Evolutionary conservation across 2,888 invertebrate species (phyloP).

Genomic region (Diaprepes abbreviatus): DNA sequence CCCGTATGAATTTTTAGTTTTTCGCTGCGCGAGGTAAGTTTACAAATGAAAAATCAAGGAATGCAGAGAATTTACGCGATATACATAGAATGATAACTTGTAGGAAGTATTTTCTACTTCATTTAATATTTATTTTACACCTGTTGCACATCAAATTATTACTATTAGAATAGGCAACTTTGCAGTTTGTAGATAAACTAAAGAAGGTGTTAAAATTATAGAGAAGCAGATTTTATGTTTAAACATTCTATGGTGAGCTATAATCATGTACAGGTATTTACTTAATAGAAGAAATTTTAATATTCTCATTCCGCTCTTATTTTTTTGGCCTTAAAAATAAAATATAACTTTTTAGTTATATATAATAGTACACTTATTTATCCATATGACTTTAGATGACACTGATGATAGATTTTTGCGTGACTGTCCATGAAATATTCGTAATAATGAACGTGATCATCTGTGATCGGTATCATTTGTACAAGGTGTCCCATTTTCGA

Average conservation of each 20-base stretch:
- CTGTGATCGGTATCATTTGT: too few species aligned
- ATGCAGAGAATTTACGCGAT: conserved; percentile 18
- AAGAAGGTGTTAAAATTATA: conserved; percentile 19
- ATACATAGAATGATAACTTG: conserved; percentile 7
- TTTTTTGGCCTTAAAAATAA: too few species aligned
- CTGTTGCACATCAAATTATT: conserved; percentile 26
- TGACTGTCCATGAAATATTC: too few species aligned
- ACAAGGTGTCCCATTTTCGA: too few species aligned
- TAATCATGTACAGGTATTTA: conserved; percentile 16
- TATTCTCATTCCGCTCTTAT: too few species aligned
- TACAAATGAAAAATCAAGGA: background rate
- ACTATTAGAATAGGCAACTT: conserved; percentile 17
- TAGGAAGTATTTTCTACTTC: conserved; percentile 35
- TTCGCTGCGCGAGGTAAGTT: background rate
- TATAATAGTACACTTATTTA: too few species aligned
- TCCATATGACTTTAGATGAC: too few species aligned
- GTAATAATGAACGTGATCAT: too few species aligned
- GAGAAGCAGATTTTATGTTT: conserved; percentile 19
- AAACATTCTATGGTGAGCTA: conserved; percentile 13
- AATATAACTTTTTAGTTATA: too few species aligned
- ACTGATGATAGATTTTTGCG: too few species aligned
- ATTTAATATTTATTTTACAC: conserved; percentile 35
- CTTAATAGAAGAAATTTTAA: conserved; percentile 6
- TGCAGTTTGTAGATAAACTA: conserved; percentile 2
- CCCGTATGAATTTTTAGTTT: conserved; percentile 7